Percentiles rank a stretch among this genome's conserved stretches.
Evolutionary conservation across 2,113 vertebrate species (phyloP).

Genomic region (Tapirus terrestris): DNA sequence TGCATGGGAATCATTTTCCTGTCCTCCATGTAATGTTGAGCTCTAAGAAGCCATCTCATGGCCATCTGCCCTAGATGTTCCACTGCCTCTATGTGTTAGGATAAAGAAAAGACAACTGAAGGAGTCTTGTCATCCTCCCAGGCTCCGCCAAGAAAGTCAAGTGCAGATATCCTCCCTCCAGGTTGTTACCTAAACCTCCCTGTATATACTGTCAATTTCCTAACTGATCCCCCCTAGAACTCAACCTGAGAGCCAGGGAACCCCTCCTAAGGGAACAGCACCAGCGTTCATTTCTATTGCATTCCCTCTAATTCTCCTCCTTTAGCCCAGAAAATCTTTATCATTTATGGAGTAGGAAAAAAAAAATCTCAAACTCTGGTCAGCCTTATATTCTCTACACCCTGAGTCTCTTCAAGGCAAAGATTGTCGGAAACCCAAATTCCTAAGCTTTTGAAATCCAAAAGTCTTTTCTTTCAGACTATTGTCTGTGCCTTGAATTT

Average conservation of each 20-base stretch:
- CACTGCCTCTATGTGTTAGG: background rate
- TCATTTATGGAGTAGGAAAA: background rate
- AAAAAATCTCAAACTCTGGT: background rate
- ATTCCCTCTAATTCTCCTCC: background rate
- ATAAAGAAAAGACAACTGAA: background rate
- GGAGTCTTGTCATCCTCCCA: background rate
- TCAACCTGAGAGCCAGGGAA: background rate
- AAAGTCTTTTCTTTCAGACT: conserved; percentile 32
- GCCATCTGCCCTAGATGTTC: background rate
- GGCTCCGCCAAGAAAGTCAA: background rate
- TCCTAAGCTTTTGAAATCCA: background rate
- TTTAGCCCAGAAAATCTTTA: background rate
- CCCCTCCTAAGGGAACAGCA: background rate
- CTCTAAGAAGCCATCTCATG: background rate
- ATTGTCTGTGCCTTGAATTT: conserved; percentile 10
- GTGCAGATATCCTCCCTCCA: background rate
- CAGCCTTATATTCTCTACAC: background rate
- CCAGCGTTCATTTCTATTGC: background rate
- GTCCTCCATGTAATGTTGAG: background rate
- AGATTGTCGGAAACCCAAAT: background rate
- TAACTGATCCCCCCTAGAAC: background rate
- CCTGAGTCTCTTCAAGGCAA: background rate
- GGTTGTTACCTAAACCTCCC: background rate
- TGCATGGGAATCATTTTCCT: background rate
- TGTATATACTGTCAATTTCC: background rate